These are phyloP conservation scores for Capromys pilorides DNA, from an alignment of 2,797 vertebrate species.

Conservation along the genomic window DNA sequence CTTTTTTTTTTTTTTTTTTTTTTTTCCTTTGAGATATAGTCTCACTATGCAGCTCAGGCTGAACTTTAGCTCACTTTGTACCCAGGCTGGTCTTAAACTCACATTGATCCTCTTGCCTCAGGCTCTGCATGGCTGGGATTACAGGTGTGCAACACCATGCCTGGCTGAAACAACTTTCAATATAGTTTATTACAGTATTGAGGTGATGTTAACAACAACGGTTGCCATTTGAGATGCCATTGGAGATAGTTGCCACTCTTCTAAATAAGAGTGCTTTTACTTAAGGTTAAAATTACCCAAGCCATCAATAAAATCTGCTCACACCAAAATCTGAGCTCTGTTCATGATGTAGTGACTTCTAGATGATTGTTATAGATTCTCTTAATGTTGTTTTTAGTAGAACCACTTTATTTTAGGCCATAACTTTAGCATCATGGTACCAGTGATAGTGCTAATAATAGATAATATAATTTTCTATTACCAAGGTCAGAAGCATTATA, in stretches of 20 bases:
- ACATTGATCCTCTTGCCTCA: background rate
- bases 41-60: no score
- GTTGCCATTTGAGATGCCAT: background rate
- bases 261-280: background rate
- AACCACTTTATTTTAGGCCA: background rate
- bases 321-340: background rate
- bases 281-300: slow-evolving; percentile 8
- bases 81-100: no score
- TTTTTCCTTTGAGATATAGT: no score
- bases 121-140: background rate
- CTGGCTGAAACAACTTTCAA: slow-evolving; percentile 5
- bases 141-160: background rate
- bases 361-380: background rate
- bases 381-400: background rate
- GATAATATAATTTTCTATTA: background rate
- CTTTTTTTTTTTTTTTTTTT: slow-evolving; percentile 42
- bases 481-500: background rate
- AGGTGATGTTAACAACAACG: background rate
- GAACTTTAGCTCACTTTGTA: no score
- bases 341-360: background rate
- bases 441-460: background rate
- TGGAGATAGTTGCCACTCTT: no score
- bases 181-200: background rate
- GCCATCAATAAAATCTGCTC: slow-evolving; percentile 2
- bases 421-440: background rate